phyloP scores from a whole-genome alignment of 2,888 invertebrate genomes.

The Eupithecia vulgata region DNA sequence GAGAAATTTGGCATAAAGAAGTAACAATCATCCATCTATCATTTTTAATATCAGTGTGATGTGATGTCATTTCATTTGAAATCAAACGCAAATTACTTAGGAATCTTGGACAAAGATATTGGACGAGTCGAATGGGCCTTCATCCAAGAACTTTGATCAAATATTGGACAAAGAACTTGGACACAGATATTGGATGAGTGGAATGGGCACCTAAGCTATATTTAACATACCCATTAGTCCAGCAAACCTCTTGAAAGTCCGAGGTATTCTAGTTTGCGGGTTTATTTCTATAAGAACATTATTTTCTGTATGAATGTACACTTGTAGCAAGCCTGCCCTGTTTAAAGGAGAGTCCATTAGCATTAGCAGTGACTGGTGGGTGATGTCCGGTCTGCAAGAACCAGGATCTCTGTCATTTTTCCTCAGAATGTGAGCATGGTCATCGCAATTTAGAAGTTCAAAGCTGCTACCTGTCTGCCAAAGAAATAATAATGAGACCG shows the following conservation, averaged over 20 bases:
- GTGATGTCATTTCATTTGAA: no score
- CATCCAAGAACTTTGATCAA: no score
- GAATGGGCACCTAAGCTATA: no score
- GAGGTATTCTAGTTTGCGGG: conserved; percentile 97
- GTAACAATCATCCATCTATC: no score
- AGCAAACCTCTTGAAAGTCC: conserved; percentile 98
- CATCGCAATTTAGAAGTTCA: conserved; percentile 97
- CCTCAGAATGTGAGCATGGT: conserved; percentile 92
- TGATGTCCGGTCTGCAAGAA: conserved; percentile 97
- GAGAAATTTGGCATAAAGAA: no score
- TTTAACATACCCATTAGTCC: conserved; percentile 93
- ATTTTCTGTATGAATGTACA: conserved; percentile 95
- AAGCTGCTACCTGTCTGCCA: conserved; percentile 92
- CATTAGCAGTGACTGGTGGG: conserved; percentile 98
- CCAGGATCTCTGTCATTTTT: conserved; percentile 95
- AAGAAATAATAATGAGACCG: background rate
- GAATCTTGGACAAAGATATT: no score
- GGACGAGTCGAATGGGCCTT: no score
- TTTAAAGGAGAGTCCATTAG: conserved; percentile 98
- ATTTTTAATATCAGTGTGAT: no score
- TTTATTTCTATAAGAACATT: conserved; percentile 98
- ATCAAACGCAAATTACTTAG: no score
- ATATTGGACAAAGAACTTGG: no score
- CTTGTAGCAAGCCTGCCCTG: conserved; percentile 97
- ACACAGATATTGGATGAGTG: no score